Conservation (phyloP, 2,797 vertebrate species). For the Cyclopterus lumpus region DNA sequence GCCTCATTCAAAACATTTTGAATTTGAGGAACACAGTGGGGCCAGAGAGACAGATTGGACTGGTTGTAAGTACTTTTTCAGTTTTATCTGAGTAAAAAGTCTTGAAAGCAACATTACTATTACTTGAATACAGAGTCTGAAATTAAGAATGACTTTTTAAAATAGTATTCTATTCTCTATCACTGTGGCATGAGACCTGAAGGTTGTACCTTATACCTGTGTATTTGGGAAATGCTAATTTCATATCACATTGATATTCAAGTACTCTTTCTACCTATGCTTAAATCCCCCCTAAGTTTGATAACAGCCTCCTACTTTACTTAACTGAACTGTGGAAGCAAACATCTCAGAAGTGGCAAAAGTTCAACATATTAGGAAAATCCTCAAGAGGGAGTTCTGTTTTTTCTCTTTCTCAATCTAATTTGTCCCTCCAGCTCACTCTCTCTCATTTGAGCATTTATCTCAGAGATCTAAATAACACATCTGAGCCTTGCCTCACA, state of each 20-base stretch:
- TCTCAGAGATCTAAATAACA: neutral
- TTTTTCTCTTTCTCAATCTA: constrained; percentile 35
- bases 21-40: no score
- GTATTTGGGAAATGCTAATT: neutral
- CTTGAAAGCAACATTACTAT: no score
- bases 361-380: constrained; percentile 15
- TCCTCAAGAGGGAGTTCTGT: neutral
- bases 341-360: constrained; percentile 10
- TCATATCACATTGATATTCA: neutral
- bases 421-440: neutral
- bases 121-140: no score
- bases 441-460: neutral
- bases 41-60: no score
- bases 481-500: neutral
- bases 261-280: neutral
- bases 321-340: neutral
- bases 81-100: no score
- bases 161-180: neutral
- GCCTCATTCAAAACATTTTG: no score
- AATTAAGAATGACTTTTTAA: no score
- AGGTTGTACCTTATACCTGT: neutral
- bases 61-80: no score
- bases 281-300: constrained; percentile 14
- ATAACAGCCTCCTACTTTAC: neutral
- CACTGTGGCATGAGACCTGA: neutral